These are phyloP conservation scores for Eolophus roseicapilla DNA, from an alignment of 2,113 vertebrate species.

Conservation along the genomic window DNA sequence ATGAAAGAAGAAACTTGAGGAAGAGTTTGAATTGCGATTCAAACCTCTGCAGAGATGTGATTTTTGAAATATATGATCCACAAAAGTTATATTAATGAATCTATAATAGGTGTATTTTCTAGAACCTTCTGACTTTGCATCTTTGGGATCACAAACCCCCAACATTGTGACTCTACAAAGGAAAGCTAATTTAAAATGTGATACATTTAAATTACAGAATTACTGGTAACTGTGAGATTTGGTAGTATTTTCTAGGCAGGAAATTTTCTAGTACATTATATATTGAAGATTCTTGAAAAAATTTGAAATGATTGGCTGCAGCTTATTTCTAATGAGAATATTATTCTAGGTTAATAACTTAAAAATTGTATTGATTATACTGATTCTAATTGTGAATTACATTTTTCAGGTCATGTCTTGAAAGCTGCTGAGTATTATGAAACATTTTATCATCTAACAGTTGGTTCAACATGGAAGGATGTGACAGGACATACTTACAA, in stretches of 20 bases:
- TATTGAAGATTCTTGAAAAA: neutral
- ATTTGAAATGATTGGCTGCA: neutral
- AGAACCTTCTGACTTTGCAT: neutral
- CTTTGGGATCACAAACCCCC: neutral
- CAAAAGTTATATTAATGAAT: neutral
- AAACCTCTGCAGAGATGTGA: neutral
- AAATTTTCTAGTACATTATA: neutral
- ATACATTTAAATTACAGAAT: neutral
- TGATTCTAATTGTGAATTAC: constrained; percentile 14
- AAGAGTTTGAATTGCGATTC: neutral
- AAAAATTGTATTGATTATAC: neutral
- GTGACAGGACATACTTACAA: constrained; percentile 67
- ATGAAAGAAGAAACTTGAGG: neutral
- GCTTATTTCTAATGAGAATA: neutral
- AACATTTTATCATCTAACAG: constrained; percentile 76
- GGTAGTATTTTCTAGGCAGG: neutral
- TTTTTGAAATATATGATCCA: neutral
- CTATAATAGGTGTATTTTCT: neutral
- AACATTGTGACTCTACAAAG: neutral
- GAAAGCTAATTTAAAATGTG: neutral
- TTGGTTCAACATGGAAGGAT: constrained; percentile 77
- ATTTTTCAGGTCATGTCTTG: constrained; percentile 74
- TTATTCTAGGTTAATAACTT: neutral
- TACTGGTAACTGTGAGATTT: neutral
- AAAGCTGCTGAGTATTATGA: constrained; percentile 82